These are phyloP conservation scores for Cacoxenus indagator DNA, from an alignment of 2,888 invertebrate genomes.

Conservation along the genomic window DNA sequence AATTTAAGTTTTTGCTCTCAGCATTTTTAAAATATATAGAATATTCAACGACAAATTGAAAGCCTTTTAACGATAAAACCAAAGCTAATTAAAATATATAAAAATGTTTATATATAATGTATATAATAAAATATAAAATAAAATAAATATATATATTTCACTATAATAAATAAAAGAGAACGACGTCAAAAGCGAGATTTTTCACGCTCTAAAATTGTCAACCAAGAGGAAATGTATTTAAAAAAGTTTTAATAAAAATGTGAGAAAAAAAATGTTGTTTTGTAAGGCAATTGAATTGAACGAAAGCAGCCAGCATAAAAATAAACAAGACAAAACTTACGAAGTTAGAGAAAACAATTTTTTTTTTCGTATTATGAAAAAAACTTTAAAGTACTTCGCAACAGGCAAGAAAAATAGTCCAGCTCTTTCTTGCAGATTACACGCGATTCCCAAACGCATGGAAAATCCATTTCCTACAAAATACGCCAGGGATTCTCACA, in stretches of 20 bases:
- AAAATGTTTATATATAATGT: too few relatives aligned
- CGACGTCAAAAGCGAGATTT: constrained; percentile 11
- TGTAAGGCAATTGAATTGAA: background rate
- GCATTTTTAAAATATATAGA: too few relatives aligned
- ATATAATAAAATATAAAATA: background rate
- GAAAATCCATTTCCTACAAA: background rate
- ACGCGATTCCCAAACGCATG: background rate
- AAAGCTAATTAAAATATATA: background rate
- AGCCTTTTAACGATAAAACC: background rate
- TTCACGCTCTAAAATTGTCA: constrained; percentile 8
- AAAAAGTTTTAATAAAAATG: constrained; percentile 1
- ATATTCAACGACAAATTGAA: background rate
- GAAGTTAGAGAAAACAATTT: background rate
- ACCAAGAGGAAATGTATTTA: background rate
- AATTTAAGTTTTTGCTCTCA: too few relatives aligned
- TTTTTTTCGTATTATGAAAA: background rate
- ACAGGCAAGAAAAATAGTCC: too few relatives aligned
- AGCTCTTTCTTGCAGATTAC: background rate
- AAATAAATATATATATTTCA: too few relatives aligned
- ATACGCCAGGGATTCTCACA: background rate
- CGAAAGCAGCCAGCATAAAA: background rate
- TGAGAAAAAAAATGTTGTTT: background rate
- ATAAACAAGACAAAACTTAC: constrained; percentile 5
- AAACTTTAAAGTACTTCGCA: too few relatives aligned
- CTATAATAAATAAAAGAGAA: background rate